Evolutionary conservation across 2,797 vertebrate species (phyloP), one percentile per base, ranked within the genome.

Genomic region (Chrysocyon brachyurus): DNA sequence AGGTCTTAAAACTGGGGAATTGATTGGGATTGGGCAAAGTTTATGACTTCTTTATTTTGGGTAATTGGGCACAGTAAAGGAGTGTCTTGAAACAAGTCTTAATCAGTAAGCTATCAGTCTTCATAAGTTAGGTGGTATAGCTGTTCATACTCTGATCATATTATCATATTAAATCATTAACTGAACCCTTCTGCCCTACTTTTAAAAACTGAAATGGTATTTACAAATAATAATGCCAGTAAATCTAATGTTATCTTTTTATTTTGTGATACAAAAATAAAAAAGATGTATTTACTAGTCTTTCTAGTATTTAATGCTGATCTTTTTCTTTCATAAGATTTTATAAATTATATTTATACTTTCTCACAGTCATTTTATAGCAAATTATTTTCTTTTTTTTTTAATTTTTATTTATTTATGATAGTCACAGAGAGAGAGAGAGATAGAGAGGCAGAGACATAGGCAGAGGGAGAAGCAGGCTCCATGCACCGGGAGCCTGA

Each of bases 311-410:
- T 90, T 66, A 77, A 88, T n/a, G 40, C 33, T 59, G 12, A 10
- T 82, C 46, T 73, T 85, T 91, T 81, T 56, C 21, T 72, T 86
- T 73, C 6, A 87, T 40, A 57, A 90, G 31, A 94, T 87, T 96
- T 93, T 79, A 33, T 40, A 52, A 78, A 46, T 91, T 86, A 81
- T 73, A 61, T 70, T 84, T 87, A 82, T 95, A 31, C 49, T 54
- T 95, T 11, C 28, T n/a, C 21, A 28, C 52, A 40, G 3, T 63
- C 2, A 54, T 75, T 88, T 70, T 82, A 26, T 40, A 36, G 9
- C 87, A 82, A 77, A 70, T 87, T 75, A 28, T 79, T 94, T 96
- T 72, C 33, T 7, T 33, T 33, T 33, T 33, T 33, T 33, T 33
- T 33, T 33, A 33, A 33, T 33, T 33, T 33, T 33, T 33, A 33